Conservation (phyloP, 1,140 invertebrate species). For the Acromyrmex heyeri region DNA sequence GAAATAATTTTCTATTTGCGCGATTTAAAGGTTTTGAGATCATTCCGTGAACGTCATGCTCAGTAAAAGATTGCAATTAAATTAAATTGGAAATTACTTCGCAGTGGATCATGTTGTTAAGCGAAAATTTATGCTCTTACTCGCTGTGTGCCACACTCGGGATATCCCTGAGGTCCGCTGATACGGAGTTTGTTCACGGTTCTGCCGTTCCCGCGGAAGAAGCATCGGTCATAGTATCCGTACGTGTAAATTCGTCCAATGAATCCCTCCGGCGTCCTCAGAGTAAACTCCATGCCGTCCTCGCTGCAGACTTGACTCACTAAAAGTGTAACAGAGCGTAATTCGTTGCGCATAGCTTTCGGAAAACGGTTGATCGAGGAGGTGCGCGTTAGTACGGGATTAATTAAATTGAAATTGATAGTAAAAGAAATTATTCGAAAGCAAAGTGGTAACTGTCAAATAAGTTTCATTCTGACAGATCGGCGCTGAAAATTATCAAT, state of each 20-base stretch:
- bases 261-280: constrained; percentile 95
- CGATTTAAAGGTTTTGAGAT: background rate
- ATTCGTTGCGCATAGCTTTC: constrained; percentile 19
- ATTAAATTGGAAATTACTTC: constrained; percentile 31
- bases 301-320: constrained; percentile 96
- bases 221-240: constrained; percentile 96
- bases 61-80: background rate
- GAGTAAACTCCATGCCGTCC: constrained; percentile 97
- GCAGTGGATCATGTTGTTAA: background rate
- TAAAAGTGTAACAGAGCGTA: constrained; percentile 82
- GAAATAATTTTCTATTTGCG: background rate
- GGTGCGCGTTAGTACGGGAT: background rate
- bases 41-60: background rate
- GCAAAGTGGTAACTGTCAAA: background rate
- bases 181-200: constrained; percentile 94
- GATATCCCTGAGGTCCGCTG: constrained; percentile 95
- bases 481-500: background rate
- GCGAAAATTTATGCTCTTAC: constrained; percentile 68
- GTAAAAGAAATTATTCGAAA: background rate
- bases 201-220: constrained; percentile 95
- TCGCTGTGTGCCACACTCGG: constrained; percentile 95
- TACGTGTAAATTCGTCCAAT: constrained; percentile 96
- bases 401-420: constrained; percentile 10
- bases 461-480: background rate
- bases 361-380: background rate